A percentile compares a stretch with the other conserved stretches of the same genome.
These are phyloP conservation scores for Philaethria dido DNA, from an alignment of 2,888 invertebrate species.

Conservation along the genomic window DNA sequence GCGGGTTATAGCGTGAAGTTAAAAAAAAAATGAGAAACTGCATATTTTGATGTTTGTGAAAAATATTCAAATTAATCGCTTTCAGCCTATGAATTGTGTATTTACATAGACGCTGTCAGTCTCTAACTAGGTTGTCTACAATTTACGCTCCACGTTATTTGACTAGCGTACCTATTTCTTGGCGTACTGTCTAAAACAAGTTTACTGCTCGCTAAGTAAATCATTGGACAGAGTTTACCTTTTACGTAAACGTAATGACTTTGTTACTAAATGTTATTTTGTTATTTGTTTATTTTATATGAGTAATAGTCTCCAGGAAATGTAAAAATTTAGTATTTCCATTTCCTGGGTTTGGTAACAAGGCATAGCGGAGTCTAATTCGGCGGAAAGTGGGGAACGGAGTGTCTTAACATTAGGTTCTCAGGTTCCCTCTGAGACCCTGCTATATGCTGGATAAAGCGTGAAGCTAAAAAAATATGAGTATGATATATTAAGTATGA, in stretches of 20 bases:
- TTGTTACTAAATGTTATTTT: constrained; percentile 28
- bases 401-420: too few relatives aligned
- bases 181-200: constrained; percentile 39
- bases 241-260: constrained; percentile 38
- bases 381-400: too few relatives aligned
- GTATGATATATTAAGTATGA: too few relatives aligned
- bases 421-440: too few relatives aligned
- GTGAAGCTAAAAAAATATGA: too few relatives aligned
- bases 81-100: constrained; percentile 36
- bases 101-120: constrained; percentile 54
- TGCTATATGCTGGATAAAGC: too few relatives aligned
- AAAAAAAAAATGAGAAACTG: too few relatives aligned
- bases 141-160: constrained; percentile 67
- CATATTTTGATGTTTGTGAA: too few relatives aligned
- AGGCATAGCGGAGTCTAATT: too few relatives aligned
- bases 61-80: constrained; percentile 6
- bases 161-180: constrained; percentile 54
- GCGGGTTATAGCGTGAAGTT: too few relatives aligned
- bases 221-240: constrained; percentile 41
- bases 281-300: background rate
- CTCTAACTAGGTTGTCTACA: constrained; percentile 70
- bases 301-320: background rate
- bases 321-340: too few relatives aligned
- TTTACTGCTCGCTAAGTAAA: constrained; percentile 44
- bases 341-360: too few relatives aligned